Percentiles rank a stretch among this genome's conserved stretches.
Conservation (phyloP, 2,113 vertebrate species). For the Pteronura brasiliensis region DNA sequence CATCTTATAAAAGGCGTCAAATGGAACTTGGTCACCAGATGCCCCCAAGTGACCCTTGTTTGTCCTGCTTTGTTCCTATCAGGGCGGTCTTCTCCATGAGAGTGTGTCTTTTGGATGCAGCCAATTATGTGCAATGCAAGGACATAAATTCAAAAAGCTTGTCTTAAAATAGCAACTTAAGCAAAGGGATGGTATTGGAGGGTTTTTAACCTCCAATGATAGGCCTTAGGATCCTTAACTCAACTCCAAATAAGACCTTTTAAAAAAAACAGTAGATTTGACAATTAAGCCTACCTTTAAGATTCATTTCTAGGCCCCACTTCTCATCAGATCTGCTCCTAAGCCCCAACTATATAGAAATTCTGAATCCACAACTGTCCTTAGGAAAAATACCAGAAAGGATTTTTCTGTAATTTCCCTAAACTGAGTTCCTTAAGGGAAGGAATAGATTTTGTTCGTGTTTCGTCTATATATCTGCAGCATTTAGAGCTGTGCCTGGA, state of each 20-base stretch:
- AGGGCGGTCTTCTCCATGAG: not conserved
- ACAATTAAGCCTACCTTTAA: not conserved
- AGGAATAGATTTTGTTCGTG: not conserved
- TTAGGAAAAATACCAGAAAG: not conserved
- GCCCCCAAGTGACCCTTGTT: not conserved
- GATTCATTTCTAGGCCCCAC: not conserved
- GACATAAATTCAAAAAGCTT: not conserved
- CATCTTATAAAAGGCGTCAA: not conserved
- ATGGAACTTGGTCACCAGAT: not conserved
- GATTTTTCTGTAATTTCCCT: not conserved
- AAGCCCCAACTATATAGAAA: not conserved
- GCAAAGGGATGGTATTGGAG: not conserved
- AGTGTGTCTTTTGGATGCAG: not conserved
- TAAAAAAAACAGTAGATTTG: not conserved
- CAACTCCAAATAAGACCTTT: not conserved
- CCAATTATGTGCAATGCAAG: not conserved
- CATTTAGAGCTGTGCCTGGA: not conserved
- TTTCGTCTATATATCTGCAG: not conserved
- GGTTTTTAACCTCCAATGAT: not conserved
- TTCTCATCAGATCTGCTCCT: not conserved
- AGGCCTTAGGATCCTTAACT: not conserved
- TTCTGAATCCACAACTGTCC: not conserved
- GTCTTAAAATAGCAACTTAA: not conserved
- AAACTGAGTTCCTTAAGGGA: not conserved
- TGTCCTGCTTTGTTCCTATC: not conserved